Evolutionary conservation across 2,113 vertebrate species (phyloP), one percentile per base, ranked within the genome.

Genomic region (Eulemur rufifrons): DNA sequence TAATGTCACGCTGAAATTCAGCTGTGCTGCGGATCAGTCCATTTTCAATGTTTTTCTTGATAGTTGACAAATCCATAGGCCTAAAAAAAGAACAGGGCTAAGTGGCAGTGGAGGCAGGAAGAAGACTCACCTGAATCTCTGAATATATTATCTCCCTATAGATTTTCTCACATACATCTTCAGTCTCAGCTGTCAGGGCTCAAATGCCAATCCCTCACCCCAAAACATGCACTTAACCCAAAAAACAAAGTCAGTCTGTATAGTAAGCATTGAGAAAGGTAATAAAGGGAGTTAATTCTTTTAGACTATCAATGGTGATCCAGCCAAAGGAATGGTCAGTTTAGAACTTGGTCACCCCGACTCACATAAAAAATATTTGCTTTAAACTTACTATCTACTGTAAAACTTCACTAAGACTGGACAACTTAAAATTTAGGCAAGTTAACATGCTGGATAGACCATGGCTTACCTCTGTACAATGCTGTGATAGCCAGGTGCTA

Each of bases 31-130:
- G 99, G 97, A 99, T 99, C 97, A 99, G 98, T 12, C 99, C 99
- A 1, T 99, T 99, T 98, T 99, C 99, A 23, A 99, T 99, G 98
- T 99, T 99, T 98, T 99, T 99, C 98, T 99, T 99, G 96, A 99
- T 99, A 92, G 99, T 99, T 8, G 99, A 99, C 86, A 99, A 99
- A 98, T 99, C 99, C 99, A 99, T 99, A 59, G 99, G 99, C 93
- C 99, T 99, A 94, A 25, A 92, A 97, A 91, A 42, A 96, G 84
- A 97, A 13, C 0, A 37, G 93, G 54, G 13, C 77, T 69, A 86
- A 96, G 87, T 3, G 63, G 63, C n/a, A 96, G 37, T 4, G 82
- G 25, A 92, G 86, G 54, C 2, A 37, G 52, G 11, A 92, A 85
- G 37, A 95, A 17, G n/a, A 89, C 18, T 77, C 52, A 84, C 39